phyloP scores from a whole-genome alignment of 2,888 invertebrate genomes.

The Teleiodes luculella region DNA sequence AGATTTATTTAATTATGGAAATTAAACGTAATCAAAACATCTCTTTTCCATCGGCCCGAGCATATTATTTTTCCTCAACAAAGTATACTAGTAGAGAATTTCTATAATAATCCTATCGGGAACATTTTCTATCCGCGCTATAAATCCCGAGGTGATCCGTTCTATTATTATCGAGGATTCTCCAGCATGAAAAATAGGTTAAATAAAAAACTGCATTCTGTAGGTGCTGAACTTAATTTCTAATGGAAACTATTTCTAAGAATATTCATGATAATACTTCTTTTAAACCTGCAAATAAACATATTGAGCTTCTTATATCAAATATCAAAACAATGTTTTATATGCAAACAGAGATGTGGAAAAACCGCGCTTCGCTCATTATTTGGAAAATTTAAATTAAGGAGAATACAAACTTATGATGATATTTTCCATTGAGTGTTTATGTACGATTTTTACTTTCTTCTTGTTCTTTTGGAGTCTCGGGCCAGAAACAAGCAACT shows the following conservation, averaged over 20 bases:
- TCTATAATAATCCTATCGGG: conserved; percentile 30
- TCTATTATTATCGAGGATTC: conserved; percentile 11
- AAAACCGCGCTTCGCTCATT: too few species aligned
- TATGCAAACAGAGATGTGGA: too few species aligned
- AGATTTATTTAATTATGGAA: too few species aligned
- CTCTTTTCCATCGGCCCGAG: conserved; percentile 32
- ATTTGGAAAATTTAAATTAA: too few species aligned
- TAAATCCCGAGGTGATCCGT: conserved; percentile 28
- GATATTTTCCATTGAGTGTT: too few species aligned
- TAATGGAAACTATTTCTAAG: background rate
- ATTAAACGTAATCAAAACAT: conserved; percentile 26
- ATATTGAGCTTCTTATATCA: too few species aligned
- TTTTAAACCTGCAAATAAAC: too few species aligned
- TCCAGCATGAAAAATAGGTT: background rate
- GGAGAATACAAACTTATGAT: too few species aligned
- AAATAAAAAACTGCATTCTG: background rate
- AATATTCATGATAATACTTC: background rate
- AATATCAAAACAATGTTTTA: too few species aligned
- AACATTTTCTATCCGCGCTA: conserved; percentile 28
- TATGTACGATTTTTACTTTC: too few species aligned
- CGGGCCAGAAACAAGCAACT: too few species aligned
- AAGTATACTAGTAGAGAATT: conserved; percentile 33
- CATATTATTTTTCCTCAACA: conserved; percentile 28
- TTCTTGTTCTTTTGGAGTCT: too few species aligned
- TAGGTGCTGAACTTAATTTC: background rate